These are phyloP conservation scores for Sciurus vulgaris DNA, from an alignment of 2,797 vertebrate species.

Conservation along the genomic window DNA sequence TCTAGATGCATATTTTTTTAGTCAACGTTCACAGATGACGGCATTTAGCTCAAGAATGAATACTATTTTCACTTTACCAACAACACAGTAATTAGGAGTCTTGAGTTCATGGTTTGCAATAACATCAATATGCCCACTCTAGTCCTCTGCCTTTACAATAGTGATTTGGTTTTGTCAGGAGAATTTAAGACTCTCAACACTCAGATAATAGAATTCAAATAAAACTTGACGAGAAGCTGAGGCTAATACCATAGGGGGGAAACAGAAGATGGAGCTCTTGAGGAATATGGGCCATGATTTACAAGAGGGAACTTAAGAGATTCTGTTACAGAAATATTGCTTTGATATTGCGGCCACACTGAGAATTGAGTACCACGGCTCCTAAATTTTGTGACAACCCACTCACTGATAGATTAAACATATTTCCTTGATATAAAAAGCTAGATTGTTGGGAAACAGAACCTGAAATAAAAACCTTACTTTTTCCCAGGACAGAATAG, in stretches of 20 bases:
- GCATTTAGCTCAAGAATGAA: not conserved
- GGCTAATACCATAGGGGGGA: not conserved
- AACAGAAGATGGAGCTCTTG: slow-evolving; percentile 55
- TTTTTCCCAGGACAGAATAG: slow-evolving; percentile 8
- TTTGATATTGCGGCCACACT: slow-evolving; percentile 32
- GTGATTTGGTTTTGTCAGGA: slow-evolving; percentile 10
- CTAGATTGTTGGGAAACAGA: slow-evolving; percentile 4
- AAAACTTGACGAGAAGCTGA: not conserved
- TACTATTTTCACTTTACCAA: not conserved
- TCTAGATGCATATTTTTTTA: not conserved
- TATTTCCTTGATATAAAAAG: slow-evolving; percentile 55
- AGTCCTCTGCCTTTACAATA: not conserved
- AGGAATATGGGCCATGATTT: slow-evolving; percentile 45
- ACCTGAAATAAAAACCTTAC: slow-evolving; percentile 20
- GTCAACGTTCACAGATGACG: not conserved
- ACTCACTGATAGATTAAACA: slow-evolving; percentile 59
- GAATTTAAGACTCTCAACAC: slow-evolving; percentile 13
- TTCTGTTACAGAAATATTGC: slow-evolving; percentile 30
- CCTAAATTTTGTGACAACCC: slow-evolving; percentile 46
- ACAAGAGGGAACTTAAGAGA: slow-evolving; percentile 38
- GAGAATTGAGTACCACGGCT: slow-evolving; percentile 44
- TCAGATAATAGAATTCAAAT: slow-evolving; percentile 37
- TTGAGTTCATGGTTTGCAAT: not conserved
- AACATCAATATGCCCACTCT: not conserved
- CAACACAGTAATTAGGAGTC: not conserved